These are phyloP conservation scores for Eudemis profundana DNA, from an alignment of 2,888 invertebrate species.

Conservation along the genomic window DNA sequence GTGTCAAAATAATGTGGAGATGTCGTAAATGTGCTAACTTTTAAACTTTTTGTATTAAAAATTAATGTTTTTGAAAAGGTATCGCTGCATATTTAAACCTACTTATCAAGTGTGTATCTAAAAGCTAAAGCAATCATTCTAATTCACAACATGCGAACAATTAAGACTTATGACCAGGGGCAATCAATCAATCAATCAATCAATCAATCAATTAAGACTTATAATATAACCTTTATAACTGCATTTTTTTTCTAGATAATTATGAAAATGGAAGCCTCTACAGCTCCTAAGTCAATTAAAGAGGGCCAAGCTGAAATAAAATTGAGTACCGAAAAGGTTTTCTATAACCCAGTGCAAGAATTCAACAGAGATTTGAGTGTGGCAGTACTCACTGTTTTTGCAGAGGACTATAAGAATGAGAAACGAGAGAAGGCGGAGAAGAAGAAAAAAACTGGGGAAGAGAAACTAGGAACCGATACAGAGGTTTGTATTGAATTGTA, in stretches of 20 bases:
- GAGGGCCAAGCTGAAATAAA: slow-evolving; percentile 93
- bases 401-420: slow-evolving; percentile 76
- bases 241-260: slow-evolving; percentile 52
- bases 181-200: background rate
- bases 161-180: too few species aligned
- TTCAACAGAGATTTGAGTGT: slow-evolving; percentile 98
- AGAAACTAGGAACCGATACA: slow-evolving; percentile 28
- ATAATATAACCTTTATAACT: slow-evolving; percentile 26
- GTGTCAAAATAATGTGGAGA: slow-evolving; percentile 35
- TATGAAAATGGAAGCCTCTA: slow-evolving; percentile 65
- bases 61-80: slow-evolving; percentile 25
- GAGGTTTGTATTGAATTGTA: slow-evolving; percentile 43
- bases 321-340: slow-evolving; percentile 90
- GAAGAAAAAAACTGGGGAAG: slow-evolving; percentile 53
- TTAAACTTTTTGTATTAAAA: slow-evolving; percentile 21
- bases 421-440: slow-evolving; percentile 57
- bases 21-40: slow-evolving; percentile 1
- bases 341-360: slow-evolving; percentile 99
- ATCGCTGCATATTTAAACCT: slow-evolving; percentile 8
- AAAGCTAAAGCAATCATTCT: background rate
- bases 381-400: slow-evolving; percentile 89
- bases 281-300: slow-evolving; percentile 73
- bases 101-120: slow-evolving; percentile 22
- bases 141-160: background rate
- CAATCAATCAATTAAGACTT: background rate